Base-by-base conservation (phyloP, 2,113 vertebrate genomes). In the Desmodus rotundus region DNA sequence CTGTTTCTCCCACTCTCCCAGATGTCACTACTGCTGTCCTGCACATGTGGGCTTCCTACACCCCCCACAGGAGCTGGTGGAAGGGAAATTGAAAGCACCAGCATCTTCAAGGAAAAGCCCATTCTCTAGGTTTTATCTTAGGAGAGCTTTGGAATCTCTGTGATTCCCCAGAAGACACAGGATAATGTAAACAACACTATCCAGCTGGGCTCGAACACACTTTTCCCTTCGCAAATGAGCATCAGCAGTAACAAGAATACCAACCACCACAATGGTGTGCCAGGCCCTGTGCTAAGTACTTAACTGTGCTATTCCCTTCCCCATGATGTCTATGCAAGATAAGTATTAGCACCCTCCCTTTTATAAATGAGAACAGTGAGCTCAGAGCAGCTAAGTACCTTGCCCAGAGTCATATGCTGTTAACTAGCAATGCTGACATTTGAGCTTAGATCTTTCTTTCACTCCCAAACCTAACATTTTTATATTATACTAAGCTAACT, bases 181-280 rank as follows among this genome's bases (percentile, higher is more conserved):
- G 54, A 11, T 16, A 13, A 61, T 43, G 13, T 8, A 14, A 41
- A 7, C 38, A 1, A 4, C 22, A 4, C 31, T 36, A 0, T 28
- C 16, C 9, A 45, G 3, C 9, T n/a, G 36, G 15, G 43, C 47
- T 19, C 15, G 33, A 50, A 36, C 0, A 36, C 11, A 92, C n/a
- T 22, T 33, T 63, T 33, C 38, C 56, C 31, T 76, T 47, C 82
- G 36, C 9, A 28, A 76, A 65, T 31, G 56, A 91, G 58, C 20
- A 65, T 7, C 3, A 36, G 8, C 7, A 6, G 15, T 33, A n/a
- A 63, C 10, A 52, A 31, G 17, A 24, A 26, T 3, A 9, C 17
- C 26, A 50, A 10, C 63, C 14, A 19, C 8, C 19, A 6, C n/a
- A 6, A 1, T 15, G 47, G 14, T 45, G 10, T 13, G 11, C 67